Base-by-base conservation (phyloP, 2,888 invertebrate species). In the Fragum sueziense region DNA sequence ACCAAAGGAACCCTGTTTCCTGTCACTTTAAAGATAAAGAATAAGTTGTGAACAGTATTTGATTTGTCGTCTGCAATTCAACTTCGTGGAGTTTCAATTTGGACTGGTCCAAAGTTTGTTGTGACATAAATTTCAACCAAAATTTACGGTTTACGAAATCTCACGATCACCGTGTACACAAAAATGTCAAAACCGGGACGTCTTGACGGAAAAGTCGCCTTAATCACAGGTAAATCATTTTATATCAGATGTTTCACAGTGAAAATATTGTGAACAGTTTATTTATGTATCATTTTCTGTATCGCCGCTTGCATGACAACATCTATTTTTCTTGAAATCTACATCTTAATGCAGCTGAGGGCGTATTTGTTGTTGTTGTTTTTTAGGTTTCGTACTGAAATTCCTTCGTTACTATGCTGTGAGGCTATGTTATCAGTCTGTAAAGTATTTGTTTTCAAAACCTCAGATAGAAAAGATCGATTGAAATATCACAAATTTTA, bases 221-320 rank as follows among this genome's bases (percentile, higher is more conserved):
- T 91, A 0, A 89, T 91, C 57, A 91, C 91, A 79, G 90, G 90
- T 90, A n/a, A 80, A 47, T 9, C 14, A n/a, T n/a, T 20, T 20
- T 47, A 14, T 14, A 2, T 9, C 7, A 47, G 17, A 47, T 9
- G 25, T 22, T 3, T 6, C 25, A 9, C 2, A 2, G 11, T 22
- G 3, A 9, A 29, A 7, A 57, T 22, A 17, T 2, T 3, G 20
- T 47, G n/a, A n/a, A 9, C n/a, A 14, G n/a, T 3, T 14, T 3
- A n/a, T 47, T 47, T 14, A 3, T 4, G 3, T 47, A 20, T 47
- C 17, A 47, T 14, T 9, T 20, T 2, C 47, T n/a, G n/a, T 20
- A 47, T 14, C 17, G 3, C 7, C n/a, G 3, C 3, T 47, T 47
- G 47, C 47, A 14, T 47, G 47, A 47, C 47, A 47, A 9, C n/a